A percentile compares a stretch with the other conserved stretches of the same genome.
These are phyloP conservation scores for Cyaniris semiargus DNA, from an alignment of 2,888 invertebrate genomes.

Conservation along the genomic window DNA sequence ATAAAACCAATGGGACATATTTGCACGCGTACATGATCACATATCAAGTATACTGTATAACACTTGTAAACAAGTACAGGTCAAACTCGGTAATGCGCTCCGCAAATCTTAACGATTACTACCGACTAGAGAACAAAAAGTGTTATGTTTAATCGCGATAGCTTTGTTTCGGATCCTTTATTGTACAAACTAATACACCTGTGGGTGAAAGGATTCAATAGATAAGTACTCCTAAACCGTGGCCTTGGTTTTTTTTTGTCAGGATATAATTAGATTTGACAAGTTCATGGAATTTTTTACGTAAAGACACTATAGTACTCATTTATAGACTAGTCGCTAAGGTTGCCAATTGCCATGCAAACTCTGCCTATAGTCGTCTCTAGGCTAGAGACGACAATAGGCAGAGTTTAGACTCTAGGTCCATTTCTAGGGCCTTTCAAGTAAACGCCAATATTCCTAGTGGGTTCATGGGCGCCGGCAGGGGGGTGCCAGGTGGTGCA, in stretches of 20 bases:
- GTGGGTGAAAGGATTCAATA: conserved; percentile 45
- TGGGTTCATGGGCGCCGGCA: no score
- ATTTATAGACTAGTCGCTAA: background rate
- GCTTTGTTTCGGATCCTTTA: conserved; percentile 51
- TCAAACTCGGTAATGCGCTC: conserved; percentile 1
- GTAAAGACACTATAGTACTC: background rate
- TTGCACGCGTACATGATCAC: background rate
- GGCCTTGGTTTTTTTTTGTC: conserved; percentile 41
- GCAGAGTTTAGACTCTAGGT: background rate
- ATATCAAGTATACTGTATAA: background rate
- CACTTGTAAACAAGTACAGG: background rate
- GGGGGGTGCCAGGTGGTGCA: no score
- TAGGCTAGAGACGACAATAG: no score
- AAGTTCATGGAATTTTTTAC: conserved; percentile 3
- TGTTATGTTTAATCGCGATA: conserved; percentile 47
- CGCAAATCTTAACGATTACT: background rate
- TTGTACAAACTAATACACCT: conserved; percentile 57
- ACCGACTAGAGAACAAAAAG: conserved; percentile 8
- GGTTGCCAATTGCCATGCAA: background rate
- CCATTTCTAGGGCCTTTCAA: no score
- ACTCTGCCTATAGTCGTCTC: no score
- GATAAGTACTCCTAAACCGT: conserved; percentile 35
- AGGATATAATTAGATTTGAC: conserved; percentile 14
- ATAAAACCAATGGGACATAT: background rate
- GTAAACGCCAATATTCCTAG: no score